Evolutionary conservation across 2,797 vertebrate genomes (phyloP), one percentile per base, ranked within the genome.

Genomic region (Fratercula arctica): DNA sequence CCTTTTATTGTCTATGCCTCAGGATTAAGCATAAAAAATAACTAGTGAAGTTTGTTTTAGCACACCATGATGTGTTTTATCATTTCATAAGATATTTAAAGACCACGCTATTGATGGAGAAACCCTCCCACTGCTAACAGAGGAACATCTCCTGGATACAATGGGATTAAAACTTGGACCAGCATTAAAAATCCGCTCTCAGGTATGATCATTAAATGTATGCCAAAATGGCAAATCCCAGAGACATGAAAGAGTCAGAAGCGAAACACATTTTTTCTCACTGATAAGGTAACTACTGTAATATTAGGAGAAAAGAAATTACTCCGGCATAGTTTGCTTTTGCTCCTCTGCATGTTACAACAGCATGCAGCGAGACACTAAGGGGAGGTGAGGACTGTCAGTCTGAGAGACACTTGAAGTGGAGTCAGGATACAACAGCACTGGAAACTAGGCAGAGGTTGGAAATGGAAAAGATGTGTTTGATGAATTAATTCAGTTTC

Each of bases 21-120:
- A 9, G 33, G 41, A 37, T 87, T 87, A 95, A 85, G 33, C 37
- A 84, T 20, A 46, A 87, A 92, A 85, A 75, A 85, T 63, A 91
- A 76, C 12, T 12, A 21, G 3, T 57, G 16, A 85, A 39, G 37
- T 54, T 33, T 85, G 45, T 61, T 94, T 91, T 66, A 93, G 57
- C 74, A 74, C 11, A 73, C 13, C 26, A 12, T 46, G 25, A 85
- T 72, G 21, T 57, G 29, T 96, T 96, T 91, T 95, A 37, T 93
- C 6, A 13, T 95, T 96, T 96, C 53, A 41, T 75, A 94, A 99
- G 99, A 97, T 98, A 10, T 99, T 99, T 97, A 99, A 99, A 97
- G 99, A 99, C 79, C 99, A 99, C 33, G 98, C 99, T 96, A 99
- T 99, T 85, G 99, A 99, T 69, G 99, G 99, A 77, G 99, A 99